Evolutionary conservation across 2,797 vertebrate species (phyloP), one percentile per base, ranked within the genome.

Genomic region (Enteromius viviparus): DNA sequence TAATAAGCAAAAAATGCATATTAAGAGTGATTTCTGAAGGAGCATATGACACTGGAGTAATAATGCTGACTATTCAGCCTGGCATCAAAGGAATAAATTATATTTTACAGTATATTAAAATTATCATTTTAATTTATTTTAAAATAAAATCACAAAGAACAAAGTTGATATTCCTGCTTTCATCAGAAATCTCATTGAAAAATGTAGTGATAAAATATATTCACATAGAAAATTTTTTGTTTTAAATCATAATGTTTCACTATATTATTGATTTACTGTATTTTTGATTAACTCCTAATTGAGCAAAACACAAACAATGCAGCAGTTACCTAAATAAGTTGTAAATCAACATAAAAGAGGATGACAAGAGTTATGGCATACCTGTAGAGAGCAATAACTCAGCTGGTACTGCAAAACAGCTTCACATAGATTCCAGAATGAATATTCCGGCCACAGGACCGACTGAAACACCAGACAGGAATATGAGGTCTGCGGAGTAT

Each of bases 401-500:
- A 97, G 93, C 88, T 99, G 98, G 91, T 96, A 99, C 85, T 96
- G 95, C 74, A 99, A 90, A 85, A 99, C 92, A 23, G 98, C 98
- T 87, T 99, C 97, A 90, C 96, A 99, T 78, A 99, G 92, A 91
- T 99, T 99, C 98, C 98, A 99, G 91, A 99, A 99, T 0, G 97
- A 96, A 88, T 99, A 99, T 84, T 99, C 98, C 4, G 98, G 98
- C 98, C 98, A 99, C 89, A 99, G 90, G 77, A 99, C 91, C 0
- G 97, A 95, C 77, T 99, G 98, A 88, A 99, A 99, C 90, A 97
- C 97, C 81, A 99, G 89, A 90, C 98, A 99, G 3, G 98, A 96
- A 91, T 99, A 96, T 82, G 98, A 97, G 0, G 97, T 98, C 98
- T 99, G 92, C 8, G 29, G 42, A 84, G 23, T 23, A 88, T 5